Conservation (phyloP, 2,888 invertebrate species). For the Eupithecia dodoneata region DNA sequence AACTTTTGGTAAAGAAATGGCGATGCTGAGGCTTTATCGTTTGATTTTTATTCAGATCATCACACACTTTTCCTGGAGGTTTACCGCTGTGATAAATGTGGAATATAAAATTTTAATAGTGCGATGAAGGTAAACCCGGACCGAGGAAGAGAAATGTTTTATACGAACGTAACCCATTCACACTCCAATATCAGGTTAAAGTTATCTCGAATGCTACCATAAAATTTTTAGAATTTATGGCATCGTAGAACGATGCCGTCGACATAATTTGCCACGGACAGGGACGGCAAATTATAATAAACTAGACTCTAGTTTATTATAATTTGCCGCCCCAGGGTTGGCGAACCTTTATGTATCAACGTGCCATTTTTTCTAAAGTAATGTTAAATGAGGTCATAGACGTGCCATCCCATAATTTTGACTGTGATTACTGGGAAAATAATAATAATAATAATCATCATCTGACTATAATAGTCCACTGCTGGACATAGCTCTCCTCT, state of each 20-base stretch:
- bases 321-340: too few species aligned
- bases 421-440: too few species aligned
- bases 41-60: conserved; percentile 11
- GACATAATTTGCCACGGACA: neutral
- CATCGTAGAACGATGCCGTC: neutral
- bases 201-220: neutral
- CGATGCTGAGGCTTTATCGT: conserved; percentile 1
- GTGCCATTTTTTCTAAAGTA: too few species aligned
- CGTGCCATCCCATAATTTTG: too few species aligned
- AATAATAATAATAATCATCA: too few species aligned
- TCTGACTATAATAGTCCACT: too few species aligned
- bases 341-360: too few species aligned
- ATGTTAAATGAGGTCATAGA: too few species aligned
- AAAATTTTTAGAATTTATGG: neutral
- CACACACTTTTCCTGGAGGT: neutral
- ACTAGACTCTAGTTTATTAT: too few species aligned
- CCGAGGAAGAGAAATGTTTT: neutral
- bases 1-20: conserved; percentile 1
- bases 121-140: neutral
- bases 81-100: conserved; percentile 1
- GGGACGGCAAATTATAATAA: neutral
- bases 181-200: neutral
- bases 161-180: conserved; percentile 1
- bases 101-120: conserved; percentile 8
- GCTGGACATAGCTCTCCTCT: too few species aligned